Evolutionary conservation across 2,113 vertebrate species (phyloP).

Genomic region (Phocoena sinus): DNA sequence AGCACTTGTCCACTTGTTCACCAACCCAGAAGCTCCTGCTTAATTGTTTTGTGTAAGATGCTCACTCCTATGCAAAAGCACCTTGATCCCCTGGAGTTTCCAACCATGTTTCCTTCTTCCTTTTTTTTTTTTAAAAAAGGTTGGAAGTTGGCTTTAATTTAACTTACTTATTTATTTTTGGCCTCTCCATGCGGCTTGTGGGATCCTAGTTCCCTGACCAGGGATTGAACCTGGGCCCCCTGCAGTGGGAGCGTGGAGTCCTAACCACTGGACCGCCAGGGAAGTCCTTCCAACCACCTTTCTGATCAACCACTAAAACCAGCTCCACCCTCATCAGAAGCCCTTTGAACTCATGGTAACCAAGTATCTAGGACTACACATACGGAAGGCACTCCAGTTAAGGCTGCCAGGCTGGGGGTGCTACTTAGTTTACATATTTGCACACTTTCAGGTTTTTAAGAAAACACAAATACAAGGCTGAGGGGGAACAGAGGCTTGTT

Average conservation of each 20-base stretch:
- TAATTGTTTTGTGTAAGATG: neutral
- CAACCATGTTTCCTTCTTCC: neutral
- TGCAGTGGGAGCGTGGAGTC: neutral
- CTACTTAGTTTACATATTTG: neutral
- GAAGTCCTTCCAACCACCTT: neutral
- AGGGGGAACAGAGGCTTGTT: neutral
- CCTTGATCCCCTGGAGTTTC: neutral
- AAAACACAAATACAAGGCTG: neutral
- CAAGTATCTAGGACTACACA: neutral
- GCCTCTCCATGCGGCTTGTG: neutral
- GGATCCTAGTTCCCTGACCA: neutral
- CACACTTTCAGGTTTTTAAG: neutral
- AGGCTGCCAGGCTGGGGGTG: rapidly evolving
- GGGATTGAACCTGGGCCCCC: neutral
- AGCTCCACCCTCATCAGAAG: neutral
- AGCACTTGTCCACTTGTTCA: neutral
- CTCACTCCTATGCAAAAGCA: neutral
- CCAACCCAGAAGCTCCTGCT: neutral
- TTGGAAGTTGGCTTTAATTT: neutral
- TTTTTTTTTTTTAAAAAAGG: neutral
- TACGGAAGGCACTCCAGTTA: neutral
- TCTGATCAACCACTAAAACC: neutral
- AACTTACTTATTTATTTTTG: neutral
- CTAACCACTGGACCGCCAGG: neutral
- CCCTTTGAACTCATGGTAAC: neutral